phyloP scores from a whole-genome alignment of 2,113 vertebrate genomes.

The Halichoeres trimaculatus region DNA sequence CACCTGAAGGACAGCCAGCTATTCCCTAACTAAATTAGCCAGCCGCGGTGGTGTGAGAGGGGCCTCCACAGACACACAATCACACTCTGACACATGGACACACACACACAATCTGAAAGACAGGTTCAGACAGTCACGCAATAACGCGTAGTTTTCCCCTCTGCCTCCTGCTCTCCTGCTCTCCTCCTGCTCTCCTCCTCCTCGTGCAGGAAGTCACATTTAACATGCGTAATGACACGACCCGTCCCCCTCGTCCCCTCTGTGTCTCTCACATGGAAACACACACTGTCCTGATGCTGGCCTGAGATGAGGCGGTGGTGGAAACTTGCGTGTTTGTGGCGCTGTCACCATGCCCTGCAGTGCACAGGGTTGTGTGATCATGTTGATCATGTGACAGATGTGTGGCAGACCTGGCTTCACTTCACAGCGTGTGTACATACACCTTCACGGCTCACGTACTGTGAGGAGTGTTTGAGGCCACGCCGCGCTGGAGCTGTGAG shows the following conservation, averaged over 20 bases:
- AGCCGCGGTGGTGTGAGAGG: constrained; percentile 66
- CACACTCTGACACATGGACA: constrained; percentile 30
- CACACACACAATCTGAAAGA: constrained; percentile 35
- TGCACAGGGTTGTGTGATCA: constrained; percentile 41
- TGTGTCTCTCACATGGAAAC: constrained; percentile 3
- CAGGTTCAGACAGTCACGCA: constrained; percentile 46
- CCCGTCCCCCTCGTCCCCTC: constrained; percentile 20
- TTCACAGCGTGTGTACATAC: constrained; percentile 26
- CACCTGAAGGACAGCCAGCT: constrained; percentile 83
- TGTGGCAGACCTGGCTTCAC: neutral
- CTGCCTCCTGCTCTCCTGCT: too few species aligned
- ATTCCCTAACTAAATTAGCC: constrained; percentile 83
- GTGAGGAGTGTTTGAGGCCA: constrained; percentile 14
- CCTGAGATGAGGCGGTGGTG: constrained; percentile 47
- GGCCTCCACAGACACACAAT: constrained; percentile 45
- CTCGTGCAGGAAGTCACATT: constrained; percentile 41
- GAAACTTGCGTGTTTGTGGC: constrained; percentile 50
- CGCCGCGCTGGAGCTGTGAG: constrained; percentile 11
- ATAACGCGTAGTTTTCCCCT: constrained; percentile 32
- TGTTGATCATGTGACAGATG: constrained; percentile 52
- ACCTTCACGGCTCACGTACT: neutral
- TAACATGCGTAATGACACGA: constrained; percentile 43
- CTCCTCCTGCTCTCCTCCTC: too few species aligned
- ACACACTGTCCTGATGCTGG: constrained; percentile 9
- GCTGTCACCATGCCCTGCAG: constrained; percentile 43